A percentile compares a stretch with the other conserved stretches of the same genome.
phyloP scores from a whole-genome alignment of 2,113 vertebrate species.

The Crotalus viridis region DNA sequence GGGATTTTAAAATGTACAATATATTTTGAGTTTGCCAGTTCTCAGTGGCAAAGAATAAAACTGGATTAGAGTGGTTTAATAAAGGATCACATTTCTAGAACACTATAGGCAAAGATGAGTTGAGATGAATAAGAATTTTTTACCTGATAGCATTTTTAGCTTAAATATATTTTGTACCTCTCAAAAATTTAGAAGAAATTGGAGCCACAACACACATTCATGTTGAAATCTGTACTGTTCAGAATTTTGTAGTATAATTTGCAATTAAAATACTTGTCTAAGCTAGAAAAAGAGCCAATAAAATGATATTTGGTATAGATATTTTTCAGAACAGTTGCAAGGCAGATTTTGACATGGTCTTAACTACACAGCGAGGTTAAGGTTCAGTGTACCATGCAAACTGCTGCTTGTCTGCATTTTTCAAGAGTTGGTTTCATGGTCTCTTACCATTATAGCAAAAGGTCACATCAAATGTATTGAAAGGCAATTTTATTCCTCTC shows the following conservation, averaged over 20 bases:
- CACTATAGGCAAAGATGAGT: background rate
- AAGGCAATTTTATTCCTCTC: slow-evolving; percentile 36
- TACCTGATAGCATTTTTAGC: background rate
- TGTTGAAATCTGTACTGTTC: background rate
- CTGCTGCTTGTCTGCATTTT: background rate
- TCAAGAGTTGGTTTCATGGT: background rate
- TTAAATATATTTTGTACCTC: background rate
- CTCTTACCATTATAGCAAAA: slow-evolving; percentile 19
- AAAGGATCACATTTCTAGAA: background rate
- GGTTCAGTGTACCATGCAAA: background rate
- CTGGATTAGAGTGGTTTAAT: background rate
- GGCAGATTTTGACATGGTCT: background rate
- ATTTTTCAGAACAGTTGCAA: background rate
- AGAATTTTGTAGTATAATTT: background rate
- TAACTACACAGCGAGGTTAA: background rate
- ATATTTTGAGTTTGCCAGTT: background rate
- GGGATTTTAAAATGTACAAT: background rate
- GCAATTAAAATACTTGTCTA: background rate
- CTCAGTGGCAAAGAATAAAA: background rate
- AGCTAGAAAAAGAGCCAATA: background rate
- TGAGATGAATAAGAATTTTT: background rate
- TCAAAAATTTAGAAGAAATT: background rate
- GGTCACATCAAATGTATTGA: slow-evolving; percentile 42
- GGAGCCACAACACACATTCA: background rate
- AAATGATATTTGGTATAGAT: background rate